phyloP scores from a whole-genome alignment of 1,140 invertebrate species.

The Nasonia giraulti region DNA sequence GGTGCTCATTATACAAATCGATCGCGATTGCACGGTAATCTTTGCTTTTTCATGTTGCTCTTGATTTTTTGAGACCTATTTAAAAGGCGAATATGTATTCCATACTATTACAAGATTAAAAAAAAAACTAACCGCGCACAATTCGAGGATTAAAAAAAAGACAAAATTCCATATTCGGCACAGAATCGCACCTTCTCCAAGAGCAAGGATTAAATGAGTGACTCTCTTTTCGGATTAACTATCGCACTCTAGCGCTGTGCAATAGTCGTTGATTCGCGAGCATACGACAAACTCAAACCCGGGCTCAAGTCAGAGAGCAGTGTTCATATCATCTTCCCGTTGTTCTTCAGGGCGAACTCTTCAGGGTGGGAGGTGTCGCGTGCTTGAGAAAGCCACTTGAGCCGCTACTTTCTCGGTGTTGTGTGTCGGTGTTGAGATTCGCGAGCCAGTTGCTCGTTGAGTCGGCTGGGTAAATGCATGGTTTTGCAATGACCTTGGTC shows the following conservation, averaged over 20 bases:
- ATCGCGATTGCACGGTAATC: neutral
- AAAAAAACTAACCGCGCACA: neutral
- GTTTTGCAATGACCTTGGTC: slow-evolving; percentile 53
- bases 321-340: neutral
- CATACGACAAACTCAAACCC: neutral
- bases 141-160: neutral
- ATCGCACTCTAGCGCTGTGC: neutral
- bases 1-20: neutral
- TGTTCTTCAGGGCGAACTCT: neutral
- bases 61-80: neutral
- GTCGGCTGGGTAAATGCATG: slow-evolving; percentile 55
- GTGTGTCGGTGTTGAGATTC: slow-evolving; percentile 37
- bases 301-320: neutral
- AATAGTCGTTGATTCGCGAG: neutral
- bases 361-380: neutral
- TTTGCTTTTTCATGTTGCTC: neutral
- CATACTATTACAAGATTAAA: neutral
- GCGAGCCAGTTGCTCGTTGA: slow-evolving; percentile 56
- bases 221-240: neutral
- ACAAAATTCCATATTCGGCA: neutral
- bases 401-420: neutral
- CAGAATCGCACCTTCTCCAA: neutral
- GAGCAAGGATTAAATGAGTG: neutral
- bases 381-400: slow-evolving; percentile 27
- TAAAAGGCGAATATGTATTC: neutral